Conservation (phyloP, 2,113 vertebrate genomes). For the Notechis scutatus region DNA sequence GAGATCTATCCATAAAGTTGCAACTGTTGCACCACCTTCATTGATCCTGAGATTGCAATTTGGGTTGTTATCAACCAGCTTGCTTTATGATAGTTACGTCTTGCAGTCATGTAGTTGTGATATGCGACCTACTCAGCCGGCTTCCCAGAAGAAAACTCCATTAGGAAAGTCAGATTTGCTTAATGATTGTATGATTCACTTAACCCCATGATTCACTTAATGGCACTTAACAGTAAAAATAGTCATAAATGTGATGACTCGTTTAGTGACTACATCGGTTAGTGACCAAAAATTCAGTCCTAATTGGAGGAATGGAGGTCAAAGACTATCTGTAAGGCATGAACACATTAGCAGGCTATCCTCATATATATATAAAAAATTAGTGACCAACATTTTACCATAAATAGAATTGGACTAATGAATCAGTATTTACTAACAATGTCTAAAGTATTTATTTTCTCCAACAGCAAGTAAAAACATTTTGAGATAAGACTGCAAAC, state of each 20-base stretch:
- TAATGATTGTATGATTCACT: not conserved
- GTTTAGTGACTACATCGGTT: not conserved
- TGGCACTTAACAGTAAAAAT: not conserved
- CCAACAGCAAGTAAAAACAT: constrained; percentile 30
- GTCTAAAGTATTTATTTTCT: constrained; percentile 18
- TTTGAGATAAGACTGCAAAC: constrained; percentile 50
- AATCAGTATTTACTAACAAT: constrained; percentile 1
- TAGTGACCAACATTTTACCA: constrained; percentile 2
- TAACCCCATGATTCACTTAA: not conserved
- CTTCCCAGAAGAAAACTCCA: not conserved
- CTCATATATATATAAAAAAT: not conserved
- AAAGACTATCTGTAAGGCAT: fast-evolving
- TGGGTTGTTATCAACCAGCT: not conserved
- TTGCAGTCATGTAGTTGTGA: not conserved
- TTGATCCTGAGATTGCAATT: not conserved
- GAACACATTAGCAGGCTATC: not conserved
- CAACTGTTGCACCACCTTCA: not conserved
- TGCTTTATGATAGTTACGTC: not conserved
- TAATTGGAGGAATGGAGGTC: not conserved
- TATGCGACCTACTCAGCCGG: not conserved
- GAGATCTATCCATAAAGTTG: not conserved
- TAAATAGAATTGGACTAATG: not conserved
- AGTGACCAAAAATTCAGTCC: not conserved
- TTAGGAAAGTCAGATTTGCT: not conserved
- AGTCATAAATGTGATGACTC: not conserved